Percentiles rank a stretch among this genome's conserved stretches.
These are phyloP conservation scores for Apis cerana DNA, from an alignment of 1,140 invertebrate genomes.

Conservation along the genomic window DNA sequence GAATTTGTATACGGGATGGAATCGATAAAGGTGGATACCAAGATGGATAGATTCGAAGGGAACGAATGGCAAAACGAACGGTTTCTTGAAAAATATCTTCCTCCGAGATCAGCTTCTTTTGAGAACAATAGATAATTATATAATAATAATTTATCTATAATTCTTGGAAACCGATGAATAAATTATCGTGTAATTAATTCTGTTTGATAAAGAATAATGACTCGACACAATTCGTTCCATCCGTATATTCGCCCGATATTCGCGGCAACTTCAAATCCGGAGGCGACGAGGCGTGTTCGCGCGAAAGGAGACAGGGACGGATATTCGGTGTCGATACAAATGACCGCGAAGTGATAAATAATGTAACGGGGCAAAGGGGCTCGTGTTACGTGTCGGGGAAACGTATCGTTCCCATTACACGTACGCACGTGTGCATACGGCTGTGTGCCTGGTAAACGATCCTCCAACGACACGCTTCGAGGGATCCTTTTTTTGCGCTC, in stretches of 20 bases:
- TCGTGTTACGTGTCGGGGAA: constrained; percentile 69
- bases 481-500: constrained; percentile 46
- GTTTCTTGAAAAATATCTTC: no score
- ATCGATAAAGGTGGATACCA: constrained; percentile 71
- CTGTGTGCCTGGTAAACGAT: constrained; percentile 51
- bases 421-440: constrained; percentile 44
- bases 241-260: no score
- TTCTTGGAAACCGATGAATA: no score
- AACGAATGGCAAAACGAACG: not conserved
- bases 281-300: constrained; percentile 3
- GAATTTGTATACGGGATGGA: constrained; percentile 75
- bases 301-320: constrained; percentile 36
- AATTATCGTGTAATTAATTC: no score
- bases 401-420: constrained; percentile 72
- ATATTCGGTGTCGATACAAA: constrained; percentile 62
- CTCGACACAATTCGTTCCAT: no score
- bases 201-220: no score
- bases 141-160: no score
- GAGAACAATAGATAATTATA: no score
- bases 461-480: constrained; percentile 32
- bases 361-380: constrained; percentile 65
- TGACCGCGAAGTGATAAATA: constrained; percentile 71
- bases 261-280: no score
- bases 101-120: no score
- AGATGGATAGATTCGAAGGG: constrained; percentile 46